Evolutionary conservation across 2,797 vertebrate species (phyloP).

Genomic region (Meda fulgida): DNA sequence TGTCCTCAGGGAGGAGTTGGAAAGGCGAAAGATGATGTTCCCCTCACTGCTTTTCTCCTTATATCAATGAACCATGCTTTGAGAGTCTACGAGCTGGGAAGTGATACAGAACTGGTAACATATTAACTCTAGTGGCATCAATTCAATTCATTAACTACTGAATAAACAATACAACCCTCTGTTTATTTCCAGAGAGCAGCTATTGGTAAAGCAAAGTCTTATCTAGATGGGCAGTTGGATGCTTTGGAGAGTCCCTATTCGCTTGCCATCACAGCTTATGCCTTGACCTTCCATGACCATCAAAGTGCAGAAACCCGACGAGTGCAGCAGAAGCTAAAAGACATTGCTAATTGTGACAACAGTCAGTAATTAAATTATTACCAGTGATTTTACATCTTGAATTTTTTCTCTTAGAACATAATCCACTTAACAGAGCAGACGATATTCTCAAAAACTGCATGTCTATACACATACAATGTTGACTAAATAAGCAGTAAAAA

Average conservation of each 20-base stretch:
- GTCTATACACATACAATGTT: too few relatives aligned
- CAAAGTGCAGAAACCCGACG: not conserved
- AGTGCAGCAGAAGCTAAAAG: slow-evolving; percentile 59
- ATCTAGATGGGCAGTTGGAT: slow-evolving; percentile 62
- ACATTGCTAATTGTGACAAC: slow-evolving; percentile 61
- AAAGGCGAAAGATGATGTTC: slow-evolving; percentile 64
- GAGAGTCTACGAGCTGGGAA: not conserved
- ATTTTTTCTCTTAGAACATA: not conserved
- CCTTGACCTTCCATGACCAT: slow-evolving; percentile 63
- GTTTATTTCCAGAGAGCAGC: slow-evolving; percentile 60
- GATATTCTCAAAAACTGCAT: not conserved
- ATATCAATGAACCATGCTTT: slow-evolving; percentile 66
- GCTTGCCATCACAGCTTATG: slow-evolving; percentile 69
- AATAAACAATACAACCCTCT: not conserved
- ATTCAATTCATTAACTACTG: not conserved
- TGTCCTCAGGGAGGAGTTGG: slow-evolving; percentile 70
- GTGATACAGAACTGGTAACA: slow-evolving; percentile 66
- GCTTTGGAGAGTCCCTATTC: slow-evolving; percentile 66
- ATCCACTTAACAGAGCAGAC: not conserved
- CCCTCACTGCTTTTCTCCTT: slow-evolving; percentile 74
- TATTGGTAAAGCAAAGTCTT: slow-evolving; percentile 56
- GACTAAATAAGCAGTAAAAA: too few relatives aligned
- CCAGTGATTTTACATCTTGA: not conserved
- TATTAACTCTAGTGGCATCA: not conserved
- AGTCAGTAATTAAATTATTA: slow-evolving; percentile 54